Percentiles rank a stretch among this genome's conserved stretches.
phyloP scores from a whole-genome alignment of 2,113 vertebrate species.

The Chaetorhynchus papuensis region DNA sequence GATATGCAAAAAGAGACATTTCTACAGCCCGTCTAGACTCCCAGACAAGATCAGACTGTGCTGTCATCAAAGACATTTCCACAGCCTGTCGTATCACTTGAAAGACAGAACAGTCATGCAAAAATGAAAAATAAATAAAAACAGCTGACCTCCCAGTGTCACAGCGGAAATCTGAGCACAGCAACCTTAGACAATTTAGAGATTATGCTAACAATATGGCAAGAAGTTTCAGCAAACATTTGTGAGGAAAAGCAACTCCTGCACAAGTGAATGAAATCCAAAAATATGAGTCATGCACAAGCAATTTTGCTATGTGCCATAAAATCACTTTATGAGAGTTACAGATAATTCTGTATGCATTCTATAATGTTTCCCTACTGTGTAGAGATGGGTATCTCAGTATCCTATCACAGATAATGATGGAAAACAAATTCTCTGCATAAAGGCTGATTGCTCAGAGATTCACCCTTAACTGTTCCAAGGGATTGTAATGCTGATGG shows the following conservation, averaged over 20 bases:
- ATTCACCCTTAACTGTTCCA: slow-evolving; percentile 49
- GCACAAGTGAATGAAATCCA: slow-evolving; percentile 51
- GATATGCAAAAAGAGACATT: slow-evolving; percentile 60
- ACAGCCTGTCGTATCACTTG: slow-evolving; percentile 55
- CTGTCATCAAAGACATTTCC: slow-evolving; percentile 62
- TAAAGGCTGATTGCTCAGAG: slow-evolving; percentile 63
- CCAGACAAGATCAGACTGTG: slow-evolving; percentile 60
- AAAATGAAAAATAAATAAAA: slow-evolving; percentile 65
- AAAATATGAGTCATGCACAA: slow-evolving; percentile 65
- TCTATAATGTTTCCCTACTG: slow-evolving; percentile 68
- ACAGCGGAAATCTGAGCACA: slow-evolving; percentile 47
- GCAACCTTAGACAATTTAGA: slow-evolving; percentile 59
- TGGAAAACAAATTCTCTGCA: slow-evolving; percentile 67
- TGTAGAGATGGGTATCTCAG: slow-evolving; percentile 60
- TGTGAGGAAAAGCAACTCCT: slow-evolving; percentile 48
- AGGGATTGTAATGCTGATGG: slow-evolving; percentile 6
- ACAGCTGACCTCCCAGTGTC: slow-evolving; percentile 45
- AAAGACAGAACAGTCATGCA: slow-evolving; percentile 48
- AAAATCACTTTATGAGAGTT: slow-evolving; percentile 68
- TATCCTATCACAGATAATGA: slow-evolving; percentile 67
- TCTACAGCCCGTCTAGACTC: slow-evolving; percentile 67
- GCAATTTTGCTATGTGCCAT: slow-evolving; percentile 69
- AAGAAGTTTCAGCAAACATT: slow-evolving; percentile 65
- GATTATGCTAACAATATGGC: slow-evolving; percentile 57
- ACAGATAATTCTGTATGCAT: slow-evolving; percentile 65